Evolutionary conservation across 92 coral and sea anemone species (phyloP).

Genomic region (Hydrozoanthus gracilis): DNA sequence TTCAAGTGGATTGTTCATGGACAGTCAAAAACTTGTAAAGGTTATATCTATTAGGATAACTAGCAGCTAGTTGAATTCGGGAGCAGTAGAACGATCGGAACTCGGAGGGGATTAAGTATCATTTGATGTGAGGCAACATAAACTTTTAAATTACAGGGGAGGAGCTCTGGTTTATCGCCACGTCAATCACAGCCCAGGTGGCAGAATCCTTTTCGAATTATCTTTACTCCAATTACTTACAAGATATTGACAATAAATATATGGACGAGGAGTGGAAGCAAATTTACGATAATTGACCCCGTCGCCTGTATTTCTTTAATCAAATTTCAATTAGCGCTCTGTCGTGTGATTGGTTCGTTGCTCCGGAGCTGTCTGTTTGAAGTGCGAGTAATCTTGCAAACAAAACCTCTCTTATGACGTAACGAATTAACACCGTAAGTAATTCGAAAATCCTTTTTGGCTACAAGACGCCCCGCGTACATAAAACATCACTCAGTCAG

Average conservation of each 20-base stretch:
- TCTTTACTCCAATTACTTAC: slow-evolving; percentile 69
- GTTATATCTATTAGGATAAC: slow-evolving; percentile 27
- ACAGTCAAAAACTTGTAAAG: slow-evolving; percentile 21
- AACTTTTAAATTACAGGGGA: slow-evolving; percentile 89
- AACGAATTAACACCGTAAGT: slow-evolving; percentile 97
- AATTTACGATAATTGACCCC: slow-evolving; percentile 75
- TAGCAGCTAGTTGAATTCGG: slow-evolving; percentile 32
- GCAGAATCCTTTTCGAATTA: slow-evolving; percentile 63
- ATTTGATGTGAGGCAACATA: slow-evolving; percentile 64
- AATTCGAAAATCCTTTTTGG: slow-evolving; percentile 99
- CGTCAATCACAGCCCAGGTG: slow-evolving; percentile 81
- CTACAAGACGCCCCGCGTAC: slow-evolving; percentile 91
- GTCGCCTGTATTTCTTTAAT: slow-evolving; percentile 86
- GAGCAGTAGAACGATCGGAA: slow-evolving; percentile 54
- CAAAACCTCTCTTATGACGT: slow-evolving; percentile 91
- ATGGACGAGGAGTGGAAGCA: slow-evolving; percentile 61
- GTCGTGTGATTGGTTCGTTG: slow-evolving; percentile 68
- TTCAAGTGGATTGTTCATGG: slow-evolving; percentile 39
- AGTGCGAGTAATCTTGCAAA: slow-evolving; percentile 71
- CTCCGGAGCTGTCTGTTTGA: slow-evolving; percentile 75
- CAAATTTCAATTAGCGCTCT: slow-evolving; percentile 79
- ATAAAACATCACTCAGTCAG: slow-evolving; percentile 83
- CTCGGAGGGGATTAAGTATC: slow-evolving; percentile 73
- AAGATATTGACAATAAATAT: slow-evolving; percentile 68
- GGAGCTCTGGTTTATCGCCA: slow-evolving; percentile 65